Conservation (phyloP, 2,113 vertebrate genomes). For the Dasyprocta punctata region DNA sequence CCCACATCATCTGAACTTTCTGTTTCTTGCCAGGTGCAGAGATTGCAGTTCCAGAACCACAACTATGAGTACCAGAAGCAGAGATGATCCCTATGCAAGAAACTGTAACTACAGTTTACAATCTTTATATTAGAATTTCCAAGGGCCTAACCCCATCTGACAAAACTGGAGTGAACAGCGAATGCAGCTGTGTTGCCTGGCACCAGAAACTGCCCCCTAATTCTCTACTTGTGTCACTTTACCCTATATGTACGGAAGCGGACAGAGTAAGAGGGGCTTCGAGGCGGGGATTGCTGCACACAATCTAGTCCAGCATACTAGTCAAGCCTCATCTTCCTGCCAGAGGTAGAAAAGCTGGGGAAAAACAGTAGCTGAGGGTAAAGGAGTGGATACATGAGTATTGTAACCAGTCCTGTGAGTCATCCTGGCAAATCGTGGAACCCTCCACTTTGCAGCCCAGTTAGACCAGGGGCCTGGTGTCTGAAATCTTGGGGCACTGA, state of each 20-base stretch:
- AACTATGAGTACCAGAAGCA: neutral
- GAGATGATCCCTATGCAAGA: neutral
- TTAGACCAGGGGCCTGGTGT: neutral
- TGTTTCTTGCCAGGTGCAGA: neutral
- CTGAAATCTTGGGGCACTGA: neutral
- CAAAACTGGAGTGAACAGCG: neutral
- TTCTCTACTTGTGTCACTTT: neutral
- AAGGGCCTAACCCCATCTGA: neutral
- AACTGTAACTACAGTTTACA: neutral
- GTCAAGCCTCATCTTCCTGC: neutral
- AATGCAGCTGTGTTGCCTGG: too few species aligned
- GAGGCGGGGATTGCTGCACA: neutral
- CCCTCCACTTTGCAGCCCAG: neutral
- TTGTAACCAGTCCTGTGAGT: neutral
- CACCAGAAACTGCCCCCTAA: neutral
- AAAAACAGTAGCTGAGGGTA: neutral
- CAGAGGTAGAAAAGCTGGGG: neutral
- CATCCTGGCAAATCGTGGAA: neutral
- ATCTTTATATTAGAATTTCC: neutral
- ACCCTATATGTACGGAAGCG: neutral
- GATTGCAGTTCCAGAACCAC: neutral
- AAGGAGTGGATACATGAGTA: neutral
- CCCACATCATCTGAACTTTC: neutral
- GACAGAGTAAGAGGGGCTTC: neutral
- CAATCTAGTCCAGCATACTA: neutral